Evolutionary conservation across 2,113 vertebrate genomes (phyloP).

Genomic region (Clarias magur): DNA sequence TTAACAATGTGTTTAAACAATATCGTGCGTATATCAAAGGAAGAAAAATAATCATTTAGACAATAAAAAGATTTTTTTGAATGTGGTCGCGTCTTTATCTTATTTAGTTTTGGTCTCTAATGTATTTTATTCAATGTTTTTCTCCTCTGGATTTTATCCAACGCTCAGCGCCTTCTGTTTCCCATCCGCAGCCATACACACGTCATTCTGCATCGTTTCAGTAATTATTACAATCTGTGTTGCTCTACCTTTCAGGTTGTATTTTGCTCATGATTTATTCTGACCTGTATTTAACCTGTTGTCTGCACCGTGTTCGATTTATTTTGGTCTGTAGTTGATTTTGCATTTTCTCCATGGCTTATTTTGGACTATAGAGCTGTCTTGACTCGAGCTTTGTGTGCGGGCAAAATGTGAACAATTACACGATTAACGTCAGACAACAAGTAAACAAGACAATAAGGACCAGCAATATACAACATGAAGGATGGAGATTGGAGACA

Average conservation of each 20-base stretch:
- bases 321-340: neutral
- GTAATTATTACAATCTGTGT: neutral
- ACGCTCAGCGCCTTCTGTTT: neutral
- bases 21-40: too few species aligned
- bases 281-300: neutral
- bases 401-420: neutral
- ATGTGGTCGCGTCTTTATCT: neutral
- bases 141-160: neutral
- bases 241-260: neutral
- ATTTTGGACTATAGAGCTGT: neutral
- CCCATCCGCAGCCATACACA: neutral
- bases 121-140: neutral
- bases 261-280: neutral
- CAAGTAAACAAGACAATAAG: neutral
- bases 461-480: neutral
- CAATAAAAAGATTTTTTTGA: too few species aligned
- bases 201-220: neutral
- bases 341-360: neutral
- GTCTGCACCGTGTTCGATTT: neutral
- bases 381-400: neutral
- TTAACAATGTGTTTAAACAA: too few species aligned
- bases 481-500: neutral
- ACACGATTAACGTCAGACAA: neutral
- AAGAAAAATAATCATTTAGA: too few species aligned
- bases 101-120: neutral